A percentile compares a stretch with the other conserved stretches of the same genome.
Evolutionary conservation across 2,888 invertebrate species (phyloP).

Genomic region (Augiades crinisus): DNA sequence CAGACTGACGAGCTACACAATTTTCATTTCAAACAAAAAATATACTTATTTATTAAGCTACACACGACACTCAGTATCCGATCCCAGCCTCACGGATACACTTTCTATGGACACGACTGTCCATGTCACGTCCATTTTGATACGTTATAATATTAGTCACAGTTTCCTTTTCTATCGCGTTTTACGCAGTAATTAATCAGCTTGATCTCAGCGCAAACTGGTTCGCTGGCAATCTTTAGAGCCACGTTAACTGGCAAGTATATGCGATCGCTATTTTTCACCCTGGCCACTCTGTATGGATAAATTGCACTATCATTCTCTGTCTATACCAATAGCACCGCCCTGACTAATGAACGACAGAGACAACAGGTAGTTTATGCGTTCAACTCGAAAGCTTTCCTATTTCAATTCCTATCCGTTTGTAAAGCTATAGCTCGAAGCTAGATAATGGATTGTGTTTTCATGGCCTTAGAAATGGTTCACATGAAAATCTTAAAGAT

Average conservation of each 20-base stretch:
- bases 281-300: constrained; percentile 9
- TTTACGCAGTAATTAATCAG: constrained; percentile 27
- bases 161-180: constrained; percentile 17
- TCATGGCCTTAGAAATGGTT: no score
- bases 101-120: not conserved
- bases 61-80: no score
- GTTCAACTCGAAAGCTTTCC: constrained; percentile 25
- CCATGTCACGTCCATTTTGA: no score
- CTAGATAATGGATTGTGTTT: constrained; percentile 29
- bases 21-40: no score
- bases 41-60: no score
- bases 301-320: constrained; percentile 6
- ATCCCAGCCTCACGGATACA: not conserved
- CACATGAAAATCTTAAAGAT: no score
- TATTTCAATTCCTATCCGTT: constrained; percentile 29
- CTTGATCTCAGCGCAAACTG: constrained; percentile 18
- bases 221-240: constrained; percentile 23
- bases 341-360: constrained; percentile 19
- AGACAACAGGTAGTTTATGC: constrained; percentile 18
- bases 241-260: constrained; percentile 29
- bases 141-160: constrained; percentile 6
- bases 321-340: constrained; percentile 19
- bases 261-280: constrained; percentile 29
- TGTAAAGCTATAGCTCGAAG: constrained; percentile 27
- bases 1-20: no score